Evolutionary conservation across 2,888 invertebrate genomes (phyloP).

Genomic region (Pristionchus exspectatus): DNA sequence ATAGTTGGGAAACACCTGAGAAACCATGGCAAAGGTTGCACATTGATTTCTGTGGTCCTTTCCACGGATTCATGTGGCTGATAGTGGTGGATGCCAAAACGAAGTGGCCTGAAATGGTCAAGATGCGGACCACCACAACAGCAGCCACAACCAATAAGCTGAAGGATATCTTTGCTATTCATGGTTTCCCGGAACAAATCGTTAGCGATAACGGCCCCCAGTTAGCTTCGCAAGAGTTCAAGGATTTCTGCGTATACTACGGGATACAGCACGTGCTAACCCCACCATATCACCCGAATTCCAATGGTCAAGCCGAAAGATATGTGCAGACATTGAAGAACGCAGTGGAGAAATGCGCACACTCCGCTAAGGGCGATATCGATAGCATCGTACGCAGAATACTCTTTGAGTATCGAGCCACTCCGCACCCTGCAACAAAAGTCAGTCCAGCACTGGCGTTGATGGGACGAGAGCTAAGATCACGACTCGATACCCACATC

Average conservation of each 20-base stretch:
- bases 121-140: constrained; percentile 19
- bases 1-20: constrained; percentile 37
- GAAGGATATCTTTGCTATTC: constrained; percentile 54
- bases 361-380: neutral
- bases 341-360: neutral
- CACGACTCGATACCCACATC: no score
- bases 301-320: constrained; percentile 68
- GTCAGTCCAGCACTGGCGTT: neutral
- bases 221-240: neutral
- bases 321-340: constrained; percentile 61
- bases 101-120: constrained; percentile 51
- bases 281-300: constrained; percentile 64
- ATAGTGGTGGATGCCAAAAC: constrained; percentile 51
- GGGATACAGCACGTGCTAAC: constrained; percentile 33
- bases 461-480: constrained; percentile 1
- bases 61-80: constrained; percentile 27
- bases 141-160: constrained; percentile 41
- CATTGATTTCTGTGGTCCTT: constrained; percentile 39
- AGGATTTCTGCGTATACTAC: neutral
- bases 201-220: constrained; percentile 66
- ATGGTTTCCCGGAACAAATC: constrained; percentile 60
- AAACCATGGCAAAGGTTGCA: constrained; percentile 50
- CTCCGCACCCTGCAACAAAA: constrained; percentile 4
- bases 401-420: constrained; percentile 1
- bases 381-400: neutral